phyloP scores from a whole-genome alignment of 2,888 invertebrate genomes.

The Metellina segmentata region DNA sequence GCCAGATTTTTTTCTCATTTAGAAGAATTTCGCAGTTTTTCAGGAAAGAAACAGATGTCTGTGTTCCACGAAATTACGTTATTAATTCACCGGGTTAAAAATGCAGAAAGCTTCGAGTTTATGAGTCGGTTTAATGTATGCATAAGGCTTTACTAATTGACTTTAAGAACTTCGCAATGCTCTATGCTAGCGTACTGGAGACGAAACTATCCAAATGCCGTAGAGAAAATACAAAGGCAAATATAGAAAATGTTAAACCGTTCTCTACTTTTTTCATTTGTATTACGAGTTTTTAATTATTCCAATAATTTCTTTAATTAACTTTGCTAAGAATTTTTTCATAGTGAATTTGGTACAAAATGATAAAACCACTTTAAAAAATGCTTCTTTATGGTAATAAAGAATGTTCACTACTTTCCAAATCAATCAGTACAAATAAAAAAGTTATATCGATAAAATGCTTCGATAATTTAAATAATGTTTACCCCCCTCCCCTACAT shows the following conservation, averaged over 20 bases:
- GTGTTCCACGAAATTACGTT: conserved; percentile 56
- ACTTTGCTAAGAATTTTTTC: too few species aligned
- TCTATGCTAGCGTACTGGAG: conserved; percentile 23
- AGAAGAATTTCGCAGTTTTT: conserved; percentile 49
- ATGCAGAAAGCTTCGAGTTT: conserved; percentile 39
- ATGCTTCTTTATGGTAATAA: too few species aligned
- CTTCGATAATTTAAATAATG: too few species aligned
- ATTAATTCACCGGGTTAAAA: conserved; percentile 66
- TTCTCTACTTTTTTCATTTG: conserved; percentile 29
- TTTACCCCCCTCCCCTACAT: too few species aligned
- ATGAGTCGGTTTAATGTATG: conserved; percentile 64
- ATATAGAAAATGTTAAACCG: conserved; percentile 24
- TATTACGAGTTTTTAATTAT: conserved; percentile 39
- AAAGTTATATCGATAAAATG: too few species aligned
- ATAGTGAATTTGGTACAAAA: too few species aligned
- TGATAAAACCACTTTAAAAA: too few species aligned
- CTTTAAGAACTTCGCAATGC: conserved; percentile 47
- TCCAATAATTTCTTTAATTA: conserved; percentile 33
- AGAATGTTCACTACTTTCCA: too few species aligned
- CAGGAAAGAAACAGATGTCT: conserved; percentile 60
- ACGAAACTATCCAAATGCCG: conserved; percentile 18
- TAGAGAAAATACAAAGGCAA: neutral
- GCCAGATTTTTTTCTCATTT: conserved; percentile 39
- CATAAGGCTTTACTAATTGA: conserved; percentile 64
- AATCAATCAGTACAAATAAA: too few species aligned